phyloP scores from a whole-genome alignment of 2,797 vertebrate species.

The Anolis apletophallus region DNA sequence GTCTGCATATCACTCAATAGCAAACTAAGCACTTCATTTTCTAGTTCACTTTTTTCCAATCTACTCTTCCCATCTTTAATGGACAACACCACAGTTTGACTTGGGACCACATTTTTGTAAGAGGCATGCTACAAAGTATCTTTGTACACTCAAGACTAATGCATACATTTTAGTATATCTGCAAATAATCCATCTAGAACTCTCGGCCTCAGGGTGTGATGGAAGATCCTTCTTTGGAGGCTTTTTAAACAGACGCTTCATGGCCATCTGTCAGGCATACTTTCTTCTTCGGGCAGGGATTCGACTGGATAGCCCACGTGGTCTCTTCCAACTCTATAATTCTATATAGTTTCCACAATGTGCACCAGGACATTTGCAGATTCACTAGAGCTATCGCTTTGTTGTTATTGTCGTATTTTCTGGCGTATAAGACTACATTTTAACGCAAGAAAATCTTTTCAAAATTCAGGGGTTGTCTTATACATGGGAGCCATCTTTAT shows the following conservation, averaged over 20 bases:
- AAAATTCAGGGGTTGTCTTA: no score
- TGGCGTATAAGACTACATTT: no score
- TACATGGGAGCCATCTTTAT: no score
- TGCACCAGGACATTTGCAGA: neutral
- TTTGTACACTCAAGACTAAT: neutral
- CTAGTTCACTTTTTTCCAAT: neutral
- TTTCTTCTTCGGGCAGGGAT: no score
- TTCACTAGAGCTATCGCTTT: neutral
- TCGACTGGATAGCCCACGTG: no score
- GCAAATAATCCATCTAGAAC: neutral
- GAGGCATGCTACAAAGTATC: neutral
- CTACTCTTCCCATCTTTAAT: constrained; percentile 20
- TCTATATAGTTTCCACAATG: neutral
- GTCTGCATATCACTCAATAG: neutral
- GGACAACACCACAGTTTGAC: neutral
- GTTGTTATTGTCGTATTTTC: no score
- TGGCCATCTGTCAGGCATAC: no score
- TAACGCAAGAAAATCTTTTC: no score
- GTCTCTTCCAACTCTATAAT: no score
- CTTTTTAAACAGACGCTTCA: no score
- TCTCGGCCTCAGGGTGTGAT: no score
- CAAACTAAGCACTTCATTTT: neutral
- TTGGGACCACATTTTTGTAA: neutral
- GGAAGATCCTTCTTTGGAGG: no score
- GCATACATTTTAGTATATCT: neutral